Evolutionary conservation across 2,888 invertebrate species (phyloP).

Genomic region (Synergus gifuensis): DNA sequence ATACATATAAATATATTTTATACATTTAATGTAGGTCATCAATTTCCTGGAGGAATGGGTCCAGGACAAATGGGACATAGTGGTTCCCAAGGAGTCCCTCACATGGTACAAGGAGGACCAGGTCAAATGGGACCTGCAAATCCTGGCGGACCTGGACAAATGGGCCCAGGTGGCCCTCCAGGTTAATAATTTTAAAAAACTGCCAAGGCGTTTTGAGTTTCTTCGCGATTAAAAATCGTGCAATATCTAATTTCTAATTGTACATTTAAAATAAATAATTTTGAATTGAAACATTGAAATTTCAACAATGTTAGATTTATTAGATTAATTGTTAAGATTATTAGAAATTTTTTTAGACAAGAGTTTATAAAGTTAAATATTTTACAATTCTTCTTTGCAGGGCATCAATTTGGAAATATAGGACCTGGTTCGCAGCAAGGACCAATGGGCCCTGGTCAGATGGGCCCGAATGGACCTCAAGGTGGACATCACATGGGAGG

Average conservation of each 20-base stretch:
- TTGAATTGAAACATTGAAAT: too few species aligned
- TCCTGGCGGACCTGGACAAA: constrained; percentile 61
- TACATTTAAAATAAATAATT: too few species aligned
- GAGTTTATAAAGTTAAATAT: background rate
- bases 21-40: constrained; percentile 5
- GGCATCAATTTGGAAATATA: constrained; percentile 5
- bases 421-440: constrained; percentile 37
- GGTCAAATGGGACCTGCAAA: constrained; percentile 42
- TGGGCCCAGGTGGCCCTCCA: constrained; percentile 44
- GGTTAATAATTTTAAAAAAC: constrained; percentile 10
- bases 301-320: too few species aligned
- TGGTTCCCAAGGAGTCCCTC: constrained; percentile 45
- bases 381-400: background rate
- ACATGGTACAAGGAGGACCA: constrained; percentile 49
- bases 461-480: constrained; percentile 59
- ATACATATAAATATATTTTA: background rate
- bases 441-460: constrained; percentile 61
- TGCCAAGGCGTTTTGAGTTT: background rate
- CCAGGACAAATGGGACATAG: constrained; percentile 51
- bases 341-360: too few species aligned
- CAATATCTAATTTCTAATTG: too few species aligned
- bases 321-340: too few species aligned
- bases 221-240: background rate
- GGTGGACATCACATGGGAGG: constrained; percentile 55
- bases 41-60: constrained; percentile 60